Percentiles rank a stretch among this genome's conserved stretches.
These are phyloP conservation scores for Scolanthus callimorphus DNA, from an alignment of 92 coral and sea anemone species.

Conservation along the genomic window DNA sequence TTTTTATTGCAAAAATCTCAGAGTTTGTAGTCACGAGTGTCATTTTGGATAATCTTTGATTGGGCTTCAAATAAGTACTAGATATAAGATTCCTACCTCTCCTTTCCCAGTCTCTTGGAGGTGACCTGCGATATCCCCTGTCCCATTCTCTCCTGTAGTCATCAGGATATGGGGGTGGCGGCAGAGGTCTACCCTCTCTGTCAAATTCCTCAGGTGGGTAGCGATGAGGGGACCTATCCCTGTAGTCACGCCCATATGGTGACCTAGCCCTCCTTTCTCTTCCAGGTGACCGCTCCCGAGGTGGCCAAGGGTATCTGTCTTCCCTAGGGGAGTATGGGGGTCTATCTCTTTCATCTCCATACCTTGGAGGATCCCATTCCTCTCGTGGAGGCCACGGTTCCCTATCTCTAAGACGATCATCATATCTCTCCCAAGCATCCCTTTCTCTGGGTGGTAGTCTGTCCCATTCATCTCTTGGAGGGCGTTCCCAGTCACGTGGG, in stretches of 20 bases:
- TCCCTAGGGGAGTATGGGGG: slow-evolving; percentile 56
- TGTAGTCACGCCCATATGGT: slow-evolving; percentile 40
- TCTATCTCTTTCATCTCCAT: slow-evolving; percentile 37
- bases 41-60: too few species aligned
- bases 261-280: slow-evolving; percentile 31
- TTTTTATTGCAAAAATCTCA: too few species aligned
- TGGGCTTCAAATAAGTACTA: too few species aligned
- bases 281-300: slow-evolving; percentile 17
- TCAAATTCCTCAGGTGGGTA: slow-evolving; percentile 61
- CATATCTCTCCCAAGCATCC: slow-evolving; percentile 15
- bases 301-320: slow-evolving; percentile 40
- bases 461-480: slow-evolving; percentile 18
- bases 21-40: too few species aligned
- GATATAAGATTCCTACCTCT: not conserved
- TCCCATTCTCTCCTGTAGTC: slow-evolving; percentile 32
- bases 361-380: slow-evolving; percentile 27
- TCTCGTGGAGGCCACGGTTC: slow-evolving; percentile 17
- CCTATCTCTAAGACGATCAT: slow-evolving; percentile 6
- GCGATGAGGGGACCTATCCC: slow-evolving; percentile 55
- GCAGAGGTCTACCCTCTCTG: slow-evolving; percentile 46
- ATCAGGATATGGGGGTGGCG: slow-evolving; percentile 45
- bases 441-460: slow-evolving; percentile 10
- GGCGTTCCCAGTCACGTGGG: slow-evolving; percentile 4
- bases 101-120: slow-evolving; percentile 64
- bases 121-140: slow-evolving; percentile 34